phyloP scores from a whole-genome alignment of 2,797 vertebrate species.

The Rhinichthys osculus region DNA sequence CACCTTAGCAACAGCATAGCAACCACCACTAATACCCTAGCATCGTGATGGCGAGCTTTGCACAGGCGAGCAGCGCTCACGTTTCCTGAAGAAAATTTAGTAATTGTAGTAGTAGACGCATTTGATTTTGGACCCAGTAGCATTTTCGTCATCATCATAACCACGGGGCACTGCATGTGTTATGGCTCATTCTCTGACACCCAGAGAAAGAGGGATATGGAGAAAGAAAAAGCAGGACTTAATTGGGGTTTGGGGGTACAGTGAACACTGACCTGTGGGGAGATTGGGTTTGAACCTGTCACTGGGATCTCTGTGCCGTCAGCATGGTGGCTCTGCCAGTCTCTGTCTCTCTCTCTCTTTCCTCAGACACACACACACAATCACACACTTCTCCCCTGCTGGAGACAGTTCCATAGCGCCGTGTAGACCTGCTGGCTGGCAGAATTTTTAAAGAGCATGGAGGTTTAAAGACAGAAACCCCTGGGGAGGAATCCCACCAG shows the following conservation, averaged over 20 bases:
- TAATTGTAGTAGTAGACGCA: background rate
- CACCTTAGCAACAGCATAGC: background rate
- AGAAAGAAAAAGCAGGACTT: constrained; percentile 58
- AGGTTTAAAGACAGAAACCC: constrained; percentile 93
- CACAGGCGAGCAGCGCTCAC: background rate
- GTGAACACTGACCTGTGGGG: constrained; percentile 85
- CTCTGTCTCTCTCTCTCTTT: constrained; percentile 24
- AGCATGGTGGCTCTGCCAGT: constrained; percentile 82
- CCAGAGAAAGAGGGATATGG: constrained; percentile 63
- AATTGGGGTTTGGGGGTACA: constrained; percentile 77
- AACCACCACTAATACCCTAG: background rate
- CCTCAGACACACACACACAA: constrained; percentile 23
- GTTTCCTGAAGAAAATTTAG: background rate
- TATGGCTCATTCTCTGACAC: constrained; percentile 76
- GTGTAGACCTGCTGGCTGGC: constrained; percentile 90
- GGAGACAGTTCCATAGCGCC: constrained; percentile 83
- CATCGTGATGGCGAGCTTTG: background rate
- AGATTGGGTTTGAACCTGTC: constrained; percentile 80
- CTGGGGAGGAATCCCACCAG: constrained; percentile 89
- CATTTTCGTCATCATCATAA: constrained; percentile 81
- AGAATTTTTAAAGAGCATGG: constrained; percentile 96
- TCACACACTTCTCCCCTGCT: constrained; percentile 53
- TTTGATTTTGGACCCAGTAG: constrained; percentile 73
- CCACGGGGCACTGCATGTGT: constrained; percentile 77
- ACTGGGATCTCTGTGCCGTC: constrained; percentile 80